These are phyloP conservation scores for Hedya salicella DNA, from an alignment of 2,888 invertebrate species.

Conservation along the genomic window DNA sequence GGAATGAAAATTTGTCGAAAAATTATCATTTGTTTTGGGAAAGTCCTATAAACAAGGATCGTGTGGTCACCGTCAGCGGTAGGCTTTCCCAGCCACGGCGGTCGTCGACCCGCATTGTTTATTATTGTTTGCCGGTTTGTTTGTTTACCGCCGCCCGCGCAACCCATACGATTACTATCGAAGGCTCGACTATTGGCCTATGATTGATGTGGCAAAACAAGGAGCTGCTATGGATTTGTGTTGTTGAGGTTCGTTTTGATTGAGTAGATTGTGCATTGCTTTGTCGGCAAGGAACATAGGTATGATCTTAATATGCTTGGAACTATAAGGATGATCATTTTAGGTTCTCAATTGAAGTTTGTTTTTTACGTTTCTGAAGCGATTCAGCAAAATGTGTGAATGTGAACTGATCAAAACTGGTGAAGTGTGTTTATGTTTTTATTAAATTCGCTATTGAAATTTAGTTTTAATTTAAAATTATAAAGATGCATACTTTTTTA, in stretches of 20 bases:
- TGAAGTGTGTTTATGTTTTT: too few species aligned
- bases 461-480: too few species aligned
- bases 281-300: not conserved
- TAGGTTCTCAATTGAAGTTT: too few species aligned
- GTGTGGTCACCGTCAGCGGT: not conserved
- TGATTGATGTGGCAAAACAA: slow-evolving; percentile 17
- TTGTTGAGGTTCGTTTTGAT: not conserved
- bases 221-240: not conserved
- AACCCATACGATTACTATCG: slow-evolving; percentile 33
- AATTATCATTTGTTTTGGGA: not conserved
- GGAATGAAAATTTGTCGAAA: too few species aligned
- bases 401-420: too few species aligned
- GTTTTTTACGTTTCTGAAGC: too few species aligned
- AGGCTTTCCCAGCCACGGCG: slow-evolving; percentile 29
- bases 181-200: slow-evolving; percentile 6
- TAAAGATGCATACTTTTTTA: too few species aligned
- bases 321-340: too few species aligned
- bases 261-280: not conserved
- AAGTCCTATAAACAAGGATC: not conserved
- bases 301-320: too few species aligned
- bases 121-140: slow-evolving; percentile 31
- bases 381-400: too few species aligned
- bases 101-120: slow-evolving; percentile 26
- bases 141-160: slow-evolving; percentile 23
- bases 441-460: too few species aligned